These are phyloP conservation scores for Mergus octosetaceus DNA, from an alignment of 2,797 vertebrate species.

Conservation along the genomic window DNA sequence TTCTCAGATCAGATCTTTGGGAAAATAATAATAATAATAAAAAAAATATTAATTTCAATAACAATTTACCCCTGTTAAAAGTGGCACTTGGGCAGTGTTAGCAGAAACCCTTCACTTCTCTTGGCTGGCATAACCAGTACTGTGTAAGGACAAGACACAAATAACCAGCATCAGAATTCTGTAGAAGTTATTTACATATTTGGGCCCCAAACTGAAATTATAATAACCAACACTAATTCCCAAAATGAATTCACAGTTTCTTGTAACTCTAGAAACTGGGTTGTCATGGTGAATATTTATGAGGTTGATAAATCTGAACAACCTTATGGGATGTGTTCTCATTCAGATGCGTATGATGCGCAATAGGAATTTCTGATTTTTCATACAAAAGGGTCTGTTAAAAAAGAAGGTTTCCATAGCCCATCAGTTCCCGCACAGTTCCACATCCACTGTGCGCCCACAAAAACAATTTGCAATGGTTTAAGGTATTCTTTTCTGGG, in stretches of 20 bases:
- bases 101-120: not conserved
- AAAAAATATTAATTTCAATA: not conserved
- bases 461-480: slow-evolving; percentile 61
- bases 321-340: not conserved
- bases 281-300: slow-evolving; percentile 47
- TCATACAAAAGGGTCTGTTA: not conserved
- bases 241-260: not conserved
- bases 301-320: not conserved
- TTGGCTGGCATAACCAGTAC: not conserved
- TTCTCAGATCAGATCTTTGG: not conserved
- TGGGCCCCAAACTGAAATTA: not conserved
- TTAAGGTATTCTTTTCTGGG: slow-evolving; percentile 48
- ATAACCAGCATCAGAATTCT: not conserved
- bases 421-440: not conserved
- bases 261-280: not conserved
- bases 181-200: not conserved
- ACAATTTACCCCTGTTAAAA: not conserved
- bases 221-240: not conserved
- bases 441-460: not conserved
- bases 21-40: not conserved
- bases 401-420: not conserved
- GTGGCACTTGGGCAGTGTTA: not conserved
- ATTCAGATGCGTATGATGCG: not conserved
- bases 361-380: not conserved
- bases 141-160: not conserved